Evolutionary conservation across 1,140 invertebrate species (phyloP).

Genomic region (Drusus annulatus): DNA sequence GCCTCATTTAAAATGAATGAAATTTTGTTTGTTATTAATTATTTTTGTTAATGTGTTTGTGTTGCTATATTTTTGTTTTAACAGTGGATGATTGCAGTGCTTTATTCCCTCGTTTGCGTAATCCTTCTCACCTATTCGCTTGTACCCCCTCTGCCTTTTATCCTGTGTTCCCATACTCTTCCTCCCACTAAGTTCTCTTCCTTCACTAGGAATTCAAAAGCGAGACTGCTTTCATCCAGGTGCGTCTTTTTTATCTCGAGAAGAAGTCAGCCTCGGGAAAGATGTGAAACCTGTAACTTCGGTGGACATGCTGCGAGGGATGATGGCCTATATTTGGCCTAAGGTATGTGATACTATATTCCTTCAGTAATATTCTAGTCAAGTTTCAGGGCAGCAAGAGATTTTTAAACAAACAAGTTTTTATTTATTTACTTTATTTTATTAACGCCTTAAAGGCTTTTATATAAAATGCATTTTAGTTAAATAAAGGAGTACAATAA

Average conservation of each 20-base stretch:
- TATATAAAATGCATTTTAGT: too few species aligned
- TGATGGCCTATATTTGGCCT: conserved; percentile 97
- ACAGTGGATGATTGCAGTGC: conserved; percentile 54
- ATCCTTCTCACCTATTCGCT: conserved; percentile 53
- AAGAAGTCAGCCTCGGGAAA: conserved; percentile 73
- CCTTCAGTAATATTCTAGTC: not conserved
- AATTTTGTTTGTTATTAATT: not conserved
- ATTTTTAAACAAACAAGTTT: too few species aligned
- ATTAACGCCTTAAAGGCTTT: too few species aligned
- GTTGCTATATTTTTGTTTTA: conserved; percentile 32
- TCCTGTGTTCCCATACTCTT: conserved; percentile 34
- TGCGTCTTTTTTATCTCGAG: conserved; percentile 78
- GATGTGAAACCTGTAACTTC: conserved; percentile 77
- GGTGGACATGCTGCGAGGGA: conserved; percentile 87
- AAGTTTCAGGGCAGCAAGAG: too few species aligned
- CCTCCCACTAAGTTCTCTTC: conserved; percentile 61
- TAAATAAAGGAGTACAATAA: too few species aligned
- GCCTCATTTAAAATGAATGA: too few species aligned
- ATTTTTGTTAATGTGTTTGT: not conserved
- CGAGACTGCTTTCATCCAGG: conserved; percentile 94
- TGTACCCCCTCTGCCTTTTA: conserved; percentile 22
- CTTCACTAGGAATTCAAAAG: conserved; percentile 74
- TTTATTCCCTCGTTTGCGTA: conserved; percentile 41
- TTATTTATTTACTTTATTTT: too few species aligned
- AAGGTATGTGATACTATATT: conserved; percentile 72